phyloP scores from a whole-genome alignment of 2,888 invertebrate genomes.

The Antheraea assamensis region DNA sequence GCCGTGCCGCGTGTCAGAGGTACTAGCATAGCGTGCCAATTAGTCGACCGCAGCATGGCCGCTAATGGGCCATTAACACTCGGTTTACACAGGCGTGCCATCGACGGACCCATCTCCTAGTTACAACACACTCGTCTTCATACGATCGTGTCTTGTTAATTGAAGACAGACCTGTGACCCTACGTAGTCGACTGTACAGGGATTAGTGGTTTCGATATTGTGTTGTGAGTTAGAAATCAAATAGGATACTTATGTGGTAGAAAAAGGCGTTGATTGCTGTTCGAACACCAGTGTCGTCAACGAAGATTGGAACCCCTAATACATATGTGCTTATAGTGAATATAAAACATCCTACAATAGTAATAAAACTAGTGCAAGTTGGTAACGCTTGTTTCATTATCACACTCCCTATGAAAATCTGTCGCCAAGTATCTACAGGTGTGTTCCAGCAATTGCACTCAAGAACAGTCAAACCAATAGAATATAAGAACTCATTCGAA shows the following conservation, averaged over 20 bases:
- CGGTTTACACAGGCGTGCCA: conserved; percentile 62
- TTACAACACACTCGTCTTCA: conserved; percentile 16
- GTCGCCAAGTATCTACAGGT: no score
- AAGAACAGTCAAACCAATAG: no score
- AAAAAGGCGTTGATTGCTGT: neutral
- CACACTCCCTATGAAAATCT: no score
- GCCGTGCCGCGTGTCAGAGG: conserved; percentile 46
- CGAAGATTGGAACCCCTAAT: no score
- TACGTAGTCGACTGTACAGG: no score
- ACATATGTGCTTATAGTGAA: no score
- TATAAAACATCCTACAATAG: no score
- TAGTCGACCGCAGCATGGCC: conserved; percentile 58
- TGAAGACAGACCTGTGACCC: conserved; percentile 10
- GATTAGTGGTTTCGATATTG: neutral
- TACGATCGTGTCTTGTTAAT: conserved; percentile 17
- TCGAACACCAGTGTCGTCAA: no score
- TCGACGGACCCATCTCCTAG: conserved; percentile 50
- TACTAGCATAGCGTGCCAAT: conserved; percentile 61
- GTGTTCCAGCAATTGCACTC: no score
- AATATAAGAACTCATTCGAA: no score
- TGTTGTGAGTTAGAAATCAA: neutral
- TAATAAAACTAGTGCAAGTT: no score
- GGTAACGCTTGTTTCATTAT: no score
- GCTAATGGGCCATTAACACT: conserved; percentile 78
- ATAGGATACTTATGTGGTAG: neutral